Base-by-base conservation (phyloP, 2,797 vertebrate species). In the Catamblyrhynchus diadema region DNA sequence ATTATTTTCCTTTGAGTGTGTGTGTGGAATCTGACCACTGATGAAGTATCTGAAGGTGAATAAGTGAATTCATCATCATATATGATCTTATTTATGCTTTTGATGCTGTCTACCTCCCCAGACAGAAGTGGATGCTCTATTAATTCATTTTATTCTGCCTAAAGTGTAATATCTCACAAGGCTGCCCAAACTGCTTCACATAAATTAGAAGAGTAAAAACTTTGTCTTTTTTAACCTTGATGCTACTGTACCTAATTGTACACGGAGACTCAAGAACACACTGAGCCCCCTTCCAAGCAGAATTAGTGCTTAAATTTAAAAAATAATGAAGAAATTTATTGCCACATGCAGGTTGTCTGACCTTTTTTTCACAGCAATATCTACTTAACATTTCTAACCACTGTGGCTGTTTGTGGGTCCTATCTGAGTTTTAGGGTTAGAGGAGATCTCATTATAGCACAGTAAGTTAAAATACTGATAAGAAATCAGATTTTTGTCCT, bases 81-180 rank as follows among this genome's bases (percentile, higher is more conserved):
- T 25, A 65, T 22, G 18, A 48, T n/a, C 21, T 83, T 86, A 67
- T 71, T 86, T 83, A 78, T 64, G 66, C 30, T 91, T 91, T 71
- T 87, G 75, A 41, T 83, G 27, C 47, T 81, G 45, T 74, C 69
- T 48, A 30, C 72, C n/a, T 67, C 27, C 45, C 57, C 44, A 54
- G 50, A 74, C 3, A 61, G 69, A 74, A 74, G 50, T 48, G 48
- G 32, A 27, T 74, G 73, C 51, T 67, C 2, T 39, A 86, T 37
- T 67, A 81, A 93, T 71, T 86, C 18, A 86, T 92, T 69, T 83
- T 45, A 71, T 82, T 70, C 75, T 82, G 37, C 48, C 42, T 42
- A 27, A 78, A 88, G 73, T 54, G 28, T 24, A 83, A 82, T 83
- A 82, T 41, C 47, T 89, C 47, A 53, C 21, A 60, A 82, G 35